phyloP scores from a whole-genome alignment of 2,797 vertebrate genomes.

The Mormyrus proboscirostris region DNA sequence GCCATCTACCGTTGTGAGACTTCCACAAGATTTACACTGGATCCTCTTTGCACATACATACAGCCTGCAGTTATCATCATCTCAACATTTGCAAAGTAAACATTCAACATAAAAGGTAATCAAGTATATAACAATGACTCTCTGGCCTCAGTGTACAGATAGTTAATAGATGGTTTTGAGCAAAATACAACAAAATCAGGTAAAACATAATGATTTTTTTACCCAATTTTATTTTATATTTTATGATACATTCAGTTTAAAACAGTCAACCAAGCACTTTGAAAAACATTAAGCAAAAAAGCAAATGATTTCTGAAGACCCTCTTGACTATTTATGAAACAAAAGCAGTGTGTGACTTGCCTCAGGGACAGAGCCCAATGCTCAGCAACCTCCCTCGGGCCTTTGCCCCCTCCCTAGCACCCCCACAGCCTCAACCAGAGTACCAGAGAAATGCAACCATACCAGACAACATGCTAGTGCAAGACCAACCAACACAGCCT shows the following conservation, averaged over 20 bases:
- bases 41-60: neutral
- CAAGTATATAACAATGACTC: neutral
- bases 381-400: neutral
- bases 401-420: neutral
- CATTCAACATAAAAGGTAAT: neutral
- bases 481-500: neutral
- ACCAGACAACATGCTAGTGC: neutral
- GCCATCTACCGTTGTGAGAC: neutral
- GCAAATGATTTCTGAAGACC: constrained; percentile 5
- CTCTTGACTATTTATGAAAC: constrained; percentile 2
- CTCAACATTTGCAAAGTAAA: neutral
- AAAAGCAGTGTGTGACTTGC: neutral
- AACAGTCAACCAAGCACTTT: constrained; percentile 52
- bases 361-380: neutral
- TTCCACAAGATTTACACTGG: neutral
- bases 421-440: neutral
- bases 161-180: neutral
- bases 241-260: constrained; percentile 68
- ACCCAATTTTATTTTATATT: constrained; percentile 44
- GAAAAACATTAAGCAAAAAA: constrained; percentile 41
- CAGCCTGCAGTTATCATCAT: neutral
- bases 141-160: neutral
- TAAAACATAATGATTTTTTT: constrained; percentile 18
- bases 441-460: neutral
- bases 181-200: neutral